Percentiles rank a stretch among this genome's conserved stretches.
These are phyloP conservation scores for Toxonevra muliebris DNA, from an alignment of 2,888 invertebrate genomes.

Conservation along the genomic window DNA sequence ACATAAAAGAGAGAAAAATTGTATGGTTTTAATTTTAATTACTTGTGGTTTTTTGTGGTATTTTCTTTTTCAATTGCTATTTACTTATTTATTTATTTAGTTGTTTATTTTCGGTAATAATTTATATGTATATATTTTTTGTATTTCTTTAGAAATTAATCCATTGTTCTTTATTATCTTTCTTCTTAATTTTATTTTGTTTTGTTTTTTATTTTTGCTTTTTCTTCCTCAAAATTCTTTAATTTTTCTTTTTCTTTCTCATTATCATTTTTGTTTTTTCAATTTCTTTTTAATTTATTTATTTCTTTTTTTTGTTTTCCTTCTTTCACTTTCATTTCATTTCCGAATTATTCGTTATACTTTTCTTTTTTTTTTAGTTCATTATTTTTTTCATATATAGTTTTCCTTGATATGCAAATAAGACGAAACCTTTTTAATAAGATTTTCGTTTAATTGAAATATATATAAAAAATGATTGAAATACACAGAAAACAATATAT, in stretches of 20 bases:
- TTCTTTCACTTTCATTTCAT: slow-evolving; percentile 11
- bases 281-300: slow-evolving; percentile 17
- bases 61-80: slow-evolving; percentile 23
- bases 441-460: slow-evolving; percentile 39
- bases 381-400: slow-evolving; percentile 17
- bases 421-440: slow-evolving; percentile 48
- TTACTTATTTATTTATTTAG: slow-evolving; percentile 15
- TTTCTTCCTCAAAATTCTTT: slow-evolving; percentile 29
- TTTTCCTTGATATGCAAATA: slow-evolving; percentile 49
- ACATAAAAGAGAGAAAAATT: slow-evolving; percentile 46
- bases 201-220: slow-evolving; percentile 27
- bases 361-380: slow-evolving; percentile 12
- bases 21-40: slow-evolving; percentile 32
- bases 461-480: neutral
- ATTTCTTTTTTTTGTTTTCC: slow-evolving; percentile 11
- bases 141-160: slow-evolving; percentile 24
- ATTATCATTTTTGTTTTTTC: slow-evolving; percentile 31
- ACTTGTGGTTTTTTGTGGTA: slow-evolving; percentile 17
- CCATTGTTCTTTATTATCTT: slow-evolving; percentile 33
- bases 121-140: slow-evolving; percentile 26
- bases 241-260: slow-evolving; percentile 27
- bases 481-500: neutral
- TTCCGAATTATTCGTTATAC: slow-evolving; percentile 14
- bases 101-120: slow-evolving; percentile 10
- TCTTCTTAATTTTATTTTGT: slow-evolving; percentile 28